Evolutionary conservation across 2,113 vertebrate genomes (phyloP), one percentile per base, ranked within the genome.

Genomic region (Peromyscus leucopus): DNA sequence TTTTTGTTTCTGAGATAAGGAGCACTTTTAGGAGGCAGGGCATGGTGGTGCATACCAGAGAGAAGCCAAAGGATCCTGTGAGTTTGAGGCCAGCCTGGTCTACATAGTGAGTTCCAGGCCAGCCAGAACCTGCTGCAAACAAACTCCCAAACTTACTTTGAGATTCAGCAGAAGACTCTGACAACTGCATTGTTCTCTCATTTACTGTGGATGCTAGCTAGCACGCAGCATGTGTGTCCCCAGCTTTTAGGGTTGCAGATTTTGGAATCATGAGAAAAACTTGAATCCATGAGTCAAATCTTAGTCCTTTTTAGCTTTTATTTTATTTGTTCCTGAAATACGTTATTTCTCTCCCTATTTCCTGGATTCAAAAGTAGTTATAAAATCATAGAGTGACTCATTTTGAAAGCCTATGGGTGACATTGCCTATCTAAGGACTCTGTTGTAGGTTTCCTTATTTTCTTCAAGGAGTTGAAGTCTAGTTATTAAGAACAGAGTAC

Each of bases 1-100:
- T 83, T 94, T 96, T 61, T 42, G n/a, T 76, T 88, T 96, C 80
- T 93, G 21, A 78, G 61, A 4, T 87, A 69, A 96, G 63, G 93
- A 65, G 84, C 28, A 51, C 72, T 87, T 84, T 61, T 39, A 42
- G n/a, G 36, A 63, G 26, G 59, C 28, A 28, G n/a, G n/a, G 15
- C 26, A 15, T 63, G 39, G 59, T 28, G 9, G 15, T 31, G 39
- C 26, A 84, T 63, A 39, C 26, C 16, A 42, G 24, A 42, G 59
- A 63, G 59, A 63, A 28, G 61, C 39, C 26, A 85, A 31, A 65
- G 39, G 39, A 46, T 63, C 15, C 59, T 85, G 36, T 15, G 82
- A 61, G n/a, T 84, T 28, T 63, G n/a, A 84, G 21, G 24, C 59
- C 57, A 84, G n/a, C 36, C n/a, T 83, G 55, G 55, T 80, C 57